Evolutionary conservation across 2,888 invertebrate genomes (phyloP), one percentile per base, ranked within the genome.

Genomic region (Conus canariensis): DNA sequence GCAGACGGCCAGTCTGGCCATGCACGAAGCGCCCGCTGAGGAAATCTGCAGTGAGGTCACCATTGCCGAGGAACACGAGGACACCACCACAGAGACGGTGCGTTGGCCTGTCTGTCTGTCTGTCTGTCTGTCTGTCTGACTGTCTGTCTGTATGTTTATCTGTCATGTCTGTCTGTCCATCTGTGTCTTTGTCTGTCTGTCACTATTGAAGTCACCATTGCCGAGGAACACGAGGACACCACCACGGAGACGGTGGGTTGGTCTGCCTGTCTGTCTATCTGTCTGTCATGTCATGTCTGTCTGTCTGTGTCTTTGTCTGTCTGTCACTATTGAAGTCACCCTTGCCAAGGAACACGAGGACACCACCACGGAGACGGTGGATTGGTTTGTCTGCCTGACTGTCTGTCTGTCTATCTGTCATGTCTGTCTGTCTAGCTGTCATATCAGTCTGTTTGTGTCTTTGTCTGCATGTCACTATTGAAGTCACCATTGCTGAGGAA

Each of bases 1-100:
- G 82, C 70, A 88, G 80, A 77, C 88, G 25, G 91, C 90, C 22
- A 90, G 88, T 1, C 83, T 91, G 60, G 77, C 89, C 10, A 90
- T 95, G 45, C 93, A 94, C 88, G 95, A 95, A 90, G 19, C 82
- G 7, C 94, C 95, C 1, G 93, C 91, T 67, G 92, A 93, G 30
- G 90, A 92, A 30, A 91, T 91, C 74, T 93, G 89, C 86, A 92
- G 91, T 45, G 91, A 93, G 58, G 91, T 91, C n/a, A 90, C 91
- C 70, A 91, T 92, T 67, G 90, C 90, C 58, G 92, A 91, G 67
- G 92, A 92, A 77, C 89, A 90, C 45, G 91, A 93, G 86, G 93
- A 93, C 85, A 93, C 93, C 80, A 92, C 90, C 14, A 92, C 92
- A 14, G 92, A 92, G 45, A 91, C 91, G 7, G 92, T 92, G 60